Evolutionary conservation across 2,113 vertebrate genomes (phyloP).

Genomic region (Callionymus lyra): DNA sequence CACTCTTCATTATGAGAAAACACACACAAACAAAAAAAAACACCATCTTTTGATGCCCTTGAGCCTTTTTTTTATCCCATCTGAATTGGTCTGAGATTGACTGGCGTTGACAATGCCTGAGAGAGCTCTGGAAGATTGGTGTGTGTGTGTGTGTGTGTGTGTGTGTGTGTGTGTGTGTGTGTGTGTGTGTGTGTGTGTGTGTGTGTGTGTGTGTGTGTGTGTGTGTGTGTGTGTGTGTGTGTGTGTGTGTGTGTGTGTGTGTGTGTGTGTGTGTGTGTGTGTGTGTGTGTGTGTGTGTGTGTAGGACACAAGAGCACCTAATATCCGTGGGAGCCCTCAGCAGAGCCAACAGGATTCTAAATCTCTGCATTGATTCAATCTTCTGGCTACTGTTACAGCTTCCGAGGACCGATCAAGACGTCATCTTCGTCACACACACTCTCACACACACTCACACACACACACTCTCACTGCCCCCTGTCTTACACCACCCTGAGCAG

Average conservation of each 20-base stretch:
- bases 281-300: constrained; percentile 3
- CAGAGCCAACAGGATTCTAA: constrained; percentile 25
- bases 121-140: constrained; percentile 32
- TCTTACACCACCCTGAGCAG: constrained; percentile 27
- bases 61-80: constrained; percentile 22
- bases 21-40: constrained; percentile 34
- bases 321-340: constrained; percentile 56
- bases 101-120: constrained; percentile 43
- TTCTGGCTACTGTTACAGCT: constrained; percentile 22
- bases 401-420: constrained; percentile 28
- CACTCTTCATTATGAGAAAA: no score
- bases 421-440: constrained; percentile 11
- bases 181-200: constrained; percentile 3
- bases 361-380: constrained; percentile 14
- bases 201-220: constrained; percentile 3
- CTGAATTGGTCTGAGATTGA: constrained; percentile 40
- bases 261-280: constrained; percentile 11
- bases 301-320: constrained; percentile 37
- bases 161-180: constrained; percentile 3
- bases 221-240: constrained; percentile 16
- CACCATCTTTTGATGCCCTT: constrained; percentile 20
- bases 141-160: constrained; percentile 8
- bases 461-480: constrained; percentile 4
- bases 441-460: not conserved
- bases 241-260: constrained; percentile 10